phyloP scores from a whole-genome alignment of 2,797 vertebrate species.

The Poeciliopsis infans region DNA sequence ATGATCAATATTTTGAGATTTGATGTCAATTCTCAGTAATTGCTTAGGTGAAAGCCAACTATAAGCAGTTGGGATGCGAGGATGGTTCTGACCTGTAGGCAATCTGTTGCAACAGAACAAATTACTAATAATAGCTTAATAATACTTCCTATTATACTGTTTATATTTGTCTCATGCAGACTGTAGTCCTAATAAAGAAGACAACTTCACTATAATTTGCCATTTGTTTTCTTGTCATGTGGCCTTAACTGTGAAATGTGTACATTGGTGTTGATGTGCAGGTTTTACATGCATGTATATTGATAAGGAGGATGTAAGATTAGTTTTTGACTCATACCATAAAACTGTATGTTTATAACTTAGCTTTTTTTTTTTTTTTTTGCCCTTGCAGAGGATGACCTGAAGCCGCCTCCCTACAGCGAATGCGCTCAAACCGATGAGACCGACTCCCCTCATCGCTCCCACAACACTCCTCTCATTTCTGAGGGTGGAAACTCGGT shows the following conservation, averaged over 20 bases:
- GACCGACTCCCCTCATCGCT: constrained; percentile 40
- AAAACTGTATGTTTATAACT: too few species aligned
- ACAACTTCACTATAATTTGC: neutral
- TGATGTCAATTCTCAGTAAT: too few species aligned
- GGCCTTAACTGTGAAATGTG: neutral
- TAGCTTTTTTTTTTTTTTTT: neutral
- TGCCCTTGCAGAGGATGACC: constrained; percentile 75
- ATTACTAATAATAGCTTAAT: neutral
- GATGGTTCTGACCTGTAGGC: neutral
- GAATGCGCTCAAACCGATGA: constrained; percentile 75
- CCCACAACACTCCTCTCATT: constrained; percentile 62
- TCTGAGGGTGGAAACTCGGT: constrained; percentile 71
- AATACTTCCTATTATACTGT: neutral
- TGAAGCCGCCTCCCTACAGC: constrained; percentile 88
- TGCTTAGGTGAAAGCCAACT: neutral
- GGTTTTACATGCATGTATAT: neutral
- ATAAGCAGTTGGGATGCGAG: neutral
- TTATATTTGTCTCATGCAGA: neutral
- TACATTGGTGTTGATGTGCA: neutral
- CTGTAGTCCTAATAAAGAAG: neutral
- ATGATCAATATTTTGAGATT: too few species aligned
- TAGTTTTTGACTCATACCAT: neutral
- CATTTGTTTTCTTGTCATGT: neutral
- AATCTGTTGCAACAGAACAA: neutral
- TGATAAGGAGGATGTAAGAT: neutral